A percentile compares a stretch with the other conserved stretches of the same genome.
These are phyloP conservation scores for Carterocephalus palaemon DNA, from an alignment of 2,888 invertebrate species.

Conservation along the genomic window DNA sequence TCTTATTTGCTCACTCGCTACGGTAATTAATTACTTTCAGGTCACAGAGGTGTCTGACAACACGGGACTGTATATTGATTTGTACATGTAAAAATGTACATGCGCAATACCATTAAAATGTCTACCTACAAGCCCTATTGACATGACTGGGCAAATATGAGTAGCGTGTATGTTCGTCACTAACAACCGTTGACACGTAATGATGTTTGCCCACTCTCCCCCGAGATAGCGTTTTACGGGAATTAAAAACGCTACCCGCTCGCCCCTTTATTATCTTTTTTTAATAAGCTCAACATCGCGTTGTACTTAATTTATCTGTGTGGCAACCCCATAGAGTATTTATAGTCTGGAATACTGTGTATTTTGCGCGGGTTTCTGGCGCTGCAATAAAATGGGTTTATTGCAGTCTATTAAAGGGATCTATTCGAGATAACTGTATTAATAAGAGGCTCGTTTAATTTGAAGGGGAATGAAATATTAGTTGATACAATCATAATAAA, in stretches of 20 bases:
- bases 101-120: slow-evolving; percentile 18
- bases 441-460: slow-evolving; percentile 9
- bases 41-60: slow-evolving; percentile 14
- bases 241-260: slow-evolving; percentile 55
- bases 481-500: background rate
- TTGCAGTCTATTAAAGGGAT: slow-evolving; percentile 14
- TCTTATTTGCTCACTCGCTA: background rate
- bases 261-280: slow-evolving; percentile 32
- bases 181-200: slow-evolving; percentile 42
- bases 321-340: slow-evolving; percentile 9
- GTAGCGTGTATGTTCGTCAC: slow-evolving; percentile 16
- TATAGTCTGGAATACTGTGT: slow-evolving; percentile 12
- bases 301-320: slow-evolving; percentile 14
- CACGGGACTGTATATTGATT: slow-evolving; percentile 18
- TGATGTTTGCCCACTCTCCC: slow-evolving; percentile 68
- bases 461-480: background rate
- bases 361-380: slow-evolving; percentile 16
- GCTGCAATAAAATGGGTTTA: slow-evolving; percentile 15
- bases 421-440: slow-evolving; percentile 18
- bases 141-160: slow-evolving; percentile 25
- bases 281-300: slow-evolving; percentile 17
- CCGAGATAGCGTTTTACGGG: slow-evolving; percentile 69
- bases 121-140: slow-evolving; percentile 18
- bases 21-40: slow-evolving; percentile 20
- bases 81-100: slow-evolving; percentile 22